Base-by-base conservation (phyloP, 2,888 invertebrate species). In the Quadriops clusia region DNA sequence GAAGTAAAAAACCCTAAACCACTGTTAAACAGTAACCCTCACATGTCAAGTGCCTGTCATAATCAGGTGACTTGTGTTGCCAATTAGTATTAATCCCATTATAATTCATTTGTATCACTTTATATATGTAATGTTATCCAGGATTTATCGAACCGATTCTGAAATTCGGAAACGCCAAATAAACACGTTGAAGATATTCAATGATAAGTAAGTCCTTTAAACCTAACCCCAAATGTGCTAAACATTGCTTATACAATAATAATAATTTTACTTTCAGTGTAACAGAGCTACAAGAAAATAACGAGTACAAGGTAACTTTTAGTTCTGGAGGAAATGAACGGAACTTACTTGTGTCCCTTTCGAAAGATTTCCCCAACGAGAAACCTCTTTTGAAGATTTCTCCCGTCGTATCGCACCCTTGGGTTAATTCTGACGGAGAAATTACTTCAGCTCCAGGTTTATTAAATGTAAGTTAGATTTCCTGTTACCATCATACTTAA, bases 131-230 rank as follows among this genome's bases (percentile, higher is more conserved):
- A 74, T 74, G 74, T 54, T 72, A 43, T 65, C 70, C 23, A 61
- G 69, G 44, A 56, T 63, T 16, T 73, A 68, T 48, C 66, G 67
- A 50, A 61, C 60, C 8, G 72, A 73, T 36, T 63, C 65, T 30
- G 71, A 73, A 42, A 51, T 65, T 36, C 61, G 78, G 51, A 77
- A 74, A 59, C 70, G 76, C 15, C 84, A 85, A 64, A 83, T 84
- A 42, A 79, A 82, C 52, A 84, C 84, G 4, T 56, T 85, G 41
- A 83, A 83, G 64, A 71, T 84, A 45, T 85, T 84, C 53, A 85
- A 85, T 55, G 83, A 79, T 45, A 75, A 83, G 76, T 77, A 62
- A 67, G 68, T 52, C 23, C 8, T 4, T 44, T 13, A 27, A 26
- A 24, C 22, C 24, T 26, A 34, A 24, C 27, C 30, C 33, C 23